These are phyloP conservation scores for Mactromeris polynyma DNA, from an alignment of 2,888 invertebrate species.

Conservation along the genomic window DNA sequence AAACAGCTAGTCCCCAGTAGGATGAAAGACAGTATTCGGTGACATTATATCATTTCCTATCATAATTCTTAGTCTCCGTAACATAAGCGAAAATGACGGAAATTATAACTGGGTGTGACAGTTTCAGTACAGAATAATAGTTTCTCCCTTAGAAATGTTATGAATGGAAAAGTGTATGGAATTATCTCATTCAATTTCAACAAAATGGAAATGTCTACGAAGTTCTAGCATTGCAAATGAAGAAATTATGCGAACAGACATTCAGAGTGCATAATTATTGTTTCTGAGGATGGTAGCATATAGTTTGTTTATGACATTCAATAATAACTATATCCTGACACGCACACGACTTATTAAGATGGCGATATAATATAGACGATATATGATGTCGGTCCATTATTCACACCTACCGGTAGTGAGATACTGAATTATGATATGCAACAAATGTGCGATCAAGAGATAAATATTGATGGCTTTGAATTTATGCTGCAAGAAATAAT, in stretches of 20 bases:
- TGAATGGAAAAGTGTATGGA: neutral
- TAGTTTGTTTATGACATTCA: neutral
- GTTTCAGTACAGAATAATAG: neutral
- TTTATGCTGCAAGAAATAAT: too few species aligned
- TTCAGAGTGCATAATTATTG: neutral
- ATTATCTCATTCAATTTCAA: neutral
- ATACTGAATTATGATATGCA: too few species aligned
- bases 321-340: neutral
- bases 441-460: neutral
- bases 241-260: neutral
- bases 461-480: neutral
- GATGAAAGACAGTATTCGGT: neutral
- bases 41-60: neutral
- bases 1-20: neutral
- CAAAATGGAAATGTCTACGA: neutral
- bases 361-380: neutral
- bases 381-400: neutral
- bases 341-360: neutral
- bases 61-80: neutral
- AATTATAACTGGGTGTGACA: neutral
- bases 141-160: neutral
- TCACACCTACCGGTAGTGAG: too few species aligned
- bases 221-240: constrained; percentile 2
- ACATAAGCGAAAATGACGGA: neutral
- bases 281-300: neutral